Conservation (phyloP, 1,140 invertebrate species). For the Panagrolaimus sp. region DNA sequence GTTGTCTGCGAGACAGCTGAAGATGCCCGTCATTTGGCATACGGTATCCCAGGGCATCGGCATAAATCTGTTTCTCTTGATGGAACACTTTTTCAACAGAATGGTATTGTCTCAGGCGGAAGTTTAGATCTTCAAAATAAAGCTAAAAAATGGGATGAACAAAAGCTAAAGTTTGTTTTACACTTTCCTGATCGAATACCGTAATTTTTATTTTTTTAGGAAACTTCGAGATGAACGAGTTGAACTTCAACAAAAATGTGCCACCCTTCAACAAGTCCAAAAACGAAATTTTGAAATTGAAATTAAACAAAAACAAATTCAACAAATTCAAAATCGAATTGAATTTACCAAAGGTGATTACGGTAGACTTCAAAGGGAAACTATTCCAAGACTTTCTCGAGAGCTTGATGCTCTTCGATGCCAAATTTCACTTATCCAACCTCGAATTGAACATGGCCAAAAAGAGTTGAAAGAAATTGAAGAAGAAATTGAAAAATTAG, state of each 20-base stretch:
- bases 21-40: constrained; percentile 93
- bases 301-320: constrained; percentile 90
- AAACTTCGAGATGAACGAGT: constrained; percentile 74
- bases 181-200: neutral
- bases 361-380: neutral
- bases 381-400: neutral
- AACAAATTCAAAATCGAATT: constrained; percentile 86
- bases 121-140: constrained; percentile 79
- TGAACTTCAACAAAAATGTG: constrained; percentile 66
- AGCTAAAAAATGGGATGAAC: constrained; percentile 98
- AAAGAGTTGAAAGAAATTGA: constrained; percentile 74
- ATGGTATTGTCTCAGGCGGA: constrained; percentile 85
- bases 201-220: constrained; percentile 56
- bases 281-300: constrained; percentile 94
- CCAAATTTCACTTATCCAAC: constrained; percentile 53
- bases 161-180: constrained; percentile 70
- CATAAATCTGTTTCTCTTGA: constrained; percentile 81
- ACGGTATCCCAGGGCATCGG: constrained; percentile 69
- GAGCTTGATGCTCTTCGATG: neutral
- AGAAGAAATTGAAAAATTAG: constrained; percentile 81
- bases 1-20: constrained; percentile 78
- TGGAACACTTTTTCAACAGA: constrained; percentile 98
- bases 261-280: constrained; percentile 89
- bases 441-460: constrained; percentile 71
- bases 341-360: constrained; percentile 73